Evolutionary conservation across 2,797 vertebrate genomes (phyloP).

Genomic region (Sebastes hubbsi): DNA sequence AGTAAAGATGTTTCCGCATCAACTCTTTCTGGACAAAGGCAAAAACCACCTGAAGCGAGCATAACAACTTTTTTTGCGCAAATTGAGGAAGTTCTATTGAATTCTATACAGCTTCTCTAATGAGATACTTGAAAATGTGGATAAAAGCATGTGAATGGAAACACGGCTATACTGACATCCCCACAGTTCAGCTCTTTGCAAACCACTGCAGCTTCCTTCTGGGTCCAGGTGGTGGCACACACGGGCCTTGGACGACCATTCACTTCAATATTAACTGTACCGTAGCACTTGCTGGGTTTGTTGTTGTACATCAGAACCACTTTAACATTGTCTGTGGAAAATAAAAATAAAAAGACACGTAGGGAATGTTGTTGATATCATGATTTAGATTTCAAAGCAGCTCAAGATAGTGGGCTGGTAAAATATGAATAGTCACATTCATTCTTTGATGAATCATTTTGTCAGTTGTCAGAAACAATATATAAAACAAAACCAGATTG

Average conservation of each 20-base stretch:
- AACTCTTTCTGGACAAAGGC: no score
- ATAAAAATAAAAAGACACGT: background rate
- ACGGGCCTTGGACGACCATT: fast-evolving
- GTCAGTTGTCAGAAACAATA: background rate
- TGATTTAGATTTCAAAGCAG: background rate
- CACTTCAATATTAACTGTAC: conserved; percentile 24
- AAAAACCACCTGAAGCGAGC: no score
- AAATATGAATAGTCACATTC: background rate
- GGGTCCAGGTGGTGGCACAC: background rate
- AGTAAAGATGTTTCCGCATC: no score
- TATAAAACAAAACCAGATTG: background rate
- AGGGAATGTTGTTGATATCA: background rate
- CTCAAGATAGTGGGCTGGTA: background rate
- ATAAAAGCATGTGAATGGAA: background rate
- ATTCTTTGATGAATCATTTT: background rate
- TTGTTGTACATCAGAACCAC: background rate
- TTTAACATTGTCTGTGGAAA: conserved; percentile 21
- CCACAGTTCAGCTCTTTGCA: conserved; percentile 70
- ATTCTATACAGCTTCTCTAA: background rate
- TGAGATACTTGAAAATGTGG: background rate
- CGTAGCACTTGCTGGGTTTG: background rate
- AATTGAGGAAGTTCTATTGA: no score
- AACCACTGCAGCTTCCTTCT: background rate
- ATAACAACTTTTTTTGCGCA: background rate
- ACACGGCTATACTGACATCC: background rate